These are phyloP conservation scores for Aspiorhynchus laticeps DNA, from an alignment of 2,113 vertebrate genomes.

Conservation along the genomic window DNA sequence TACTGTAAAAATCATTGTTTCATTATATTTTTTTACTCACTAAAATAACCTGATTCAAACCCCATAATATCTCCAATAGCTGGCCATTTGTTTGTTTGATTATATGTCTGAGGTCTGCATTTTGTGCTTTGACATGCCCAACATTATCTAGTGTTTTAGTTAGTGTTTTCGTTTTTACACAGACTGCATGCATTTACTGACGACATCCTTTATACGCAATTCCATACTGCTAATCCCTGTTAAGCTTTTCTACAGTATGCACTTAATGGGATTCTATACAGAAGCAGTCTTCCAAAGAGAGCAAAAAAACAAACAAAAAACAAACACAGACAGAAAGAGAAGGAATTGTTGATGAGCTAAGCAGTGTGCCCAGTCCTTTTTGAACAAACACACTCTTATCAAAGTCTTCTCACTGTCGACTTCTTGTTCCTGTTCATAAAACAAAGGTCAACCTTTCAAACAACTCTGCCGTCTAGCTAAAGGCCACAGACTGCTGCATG, in stretches of 20 bases:
- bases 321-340: background rate
- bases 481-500: constrained; percentile 21
- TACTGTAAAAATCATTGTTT: background rate
- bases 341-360: constrained; percentile 11
- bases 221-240: constrained; percentile 31
- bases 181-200: constrained; percentile 26
- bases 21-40: background rate
- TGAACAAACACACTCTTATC: constrained; percentile 39
- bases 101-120: background rate
- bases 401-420: constrained; percentile 32
- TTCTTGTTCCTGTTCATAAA: constrained; percentile 24
- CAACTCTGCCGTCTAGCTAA: constrained; percentile 27
- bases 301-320: background rate
- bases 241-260: constrained; percentile 29
- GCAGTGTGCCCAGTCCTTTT: background rate
- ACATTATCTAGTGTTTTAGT: background rate
- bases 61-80: background rate
- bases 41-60: background rate
- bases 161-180: constrained; percentile 1
- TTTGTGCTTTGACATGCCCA: background rate
- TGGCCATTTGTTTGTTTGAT: background rate
- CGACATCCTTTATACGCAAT: constrained; percentile 11
- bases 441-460: constrained; percentile 48
- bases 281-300: constrained; percentile 23
- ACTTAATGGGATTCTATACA: constrained; percentile 32